Evolutionary conservation across 2,888 invertebrate genomes (phyloP).

Genomic region (Brachyptera risi): DNA sequence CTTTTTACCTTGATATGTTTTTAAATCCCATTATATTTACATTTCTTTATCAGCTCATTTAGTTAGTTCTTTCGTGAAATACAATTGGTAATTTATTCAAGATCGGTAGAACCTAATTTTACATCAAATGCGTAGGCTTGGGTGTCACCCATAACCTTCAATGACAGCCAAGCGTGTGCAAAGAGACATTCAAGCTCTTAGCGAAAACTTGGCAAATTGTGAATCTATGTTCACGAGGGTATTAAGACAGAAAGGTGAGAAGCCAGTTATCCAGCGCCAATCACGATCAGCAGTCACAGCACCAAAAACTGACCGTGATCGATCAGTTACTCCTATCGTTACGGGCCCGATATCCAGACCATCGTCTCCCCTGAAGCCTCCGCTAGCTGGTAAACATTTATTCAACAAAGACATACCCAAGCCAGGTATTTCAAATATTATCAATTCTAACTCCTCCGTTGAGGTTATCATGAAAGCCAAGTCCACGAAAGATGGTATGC

Average conservation of each 20-base stretch:
- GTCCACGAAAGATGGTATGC: no score
- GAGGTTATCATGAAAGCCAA: not conserved
- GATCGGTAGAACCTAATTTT: not conserved
- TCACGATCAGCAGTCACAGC: not conserved
- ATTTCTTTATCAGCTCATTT: no score
- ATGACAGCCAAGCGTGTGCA: conserved; percentile 1
- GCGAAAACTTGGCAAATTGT: not conserved
- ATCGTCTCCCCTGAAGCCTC: not conserved
- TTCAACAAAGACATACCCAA: not conserved
- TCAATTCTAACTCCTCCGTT: not conserved
- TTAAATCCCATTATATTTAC: no score
- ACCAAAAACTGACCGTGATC: not conserved
- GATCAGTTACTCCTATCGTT: not conserved
- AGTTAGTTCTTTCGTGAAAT: no score
- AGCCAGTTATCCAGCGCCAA: not conserved
- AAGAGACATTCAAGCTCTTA: not conserved
- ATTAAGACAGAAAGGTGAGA: not conserved
- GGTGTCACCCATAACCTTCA: not conserved
- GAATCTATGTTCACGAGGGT: not conserved
- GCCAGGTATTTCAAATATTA: no score
- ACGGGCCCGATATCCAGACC: not conserved
- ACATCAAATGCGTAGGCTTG: not conserved
- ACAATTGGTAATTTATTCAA: no score
- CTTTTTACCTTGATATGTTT: no score
- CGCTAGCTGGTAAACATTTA: not conserved